Conservation (phyloP, 2,797 vertebrate genomes). For the Alfaro cultratus region DNA sequence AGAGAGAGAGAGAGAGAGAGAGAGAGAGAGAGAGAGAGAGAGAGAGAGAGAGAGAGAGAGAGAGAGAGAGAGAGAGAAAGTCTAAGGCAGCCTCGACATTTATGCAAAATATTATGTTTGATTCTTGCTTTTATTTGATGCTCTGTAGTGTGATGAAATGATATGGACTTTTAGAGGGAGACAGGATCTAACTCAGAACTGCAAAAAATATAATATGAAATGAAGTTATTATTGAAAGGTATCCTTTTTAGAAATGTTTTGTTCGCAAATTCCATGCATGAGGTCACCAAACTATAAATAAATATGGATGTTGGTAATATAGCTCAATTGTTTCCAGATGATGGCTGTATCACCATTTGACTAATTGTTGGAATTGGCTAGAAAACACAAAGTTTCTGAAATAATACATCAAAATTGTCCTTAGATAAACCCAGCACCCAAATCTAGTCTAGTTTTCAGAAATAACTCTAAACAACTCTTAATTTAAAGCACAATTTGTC, state of each 20-base stretch:
- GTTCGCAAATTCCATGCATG: background rate
- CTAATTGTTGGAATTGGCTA: background rate
- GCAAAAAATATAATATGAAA: background rate
- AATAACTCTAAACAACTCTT: background rate
- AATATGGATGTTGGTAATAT: background rate
- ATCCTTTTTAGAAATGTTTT: background rate
- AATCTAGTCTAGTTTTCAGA: background rate
- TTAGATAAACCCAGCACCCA: background rate
- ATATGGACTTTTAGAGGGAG: background rate
- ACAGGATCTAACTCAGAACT: background rate
- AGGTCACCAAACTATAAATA: background rate
- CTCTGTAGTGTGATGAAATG: background rate
- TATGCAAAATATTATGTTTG: background rate
- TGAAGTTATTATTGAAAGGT: background rate
- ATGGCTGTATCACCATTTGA: background rate
- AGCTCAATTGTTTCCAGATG: background rate
- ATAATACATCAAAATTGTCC: background rate
- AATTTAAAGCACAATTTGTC: background rate
- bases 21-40: too few species aligned
- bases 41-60: too few species aligned
- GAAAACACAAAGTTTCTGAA: background rate
- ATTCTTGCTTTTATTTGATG: background rate
- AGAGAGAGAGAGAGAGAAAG: too few species aligned
- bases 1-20: too few species aligned
- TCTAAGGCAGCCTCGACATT: background rate